These are phyloP conservation scores for Pseudochaenichthys georgianus DNA, from an alignment of 2,797 vertebrate genomes.

Conservation along the genomic window DNA sequence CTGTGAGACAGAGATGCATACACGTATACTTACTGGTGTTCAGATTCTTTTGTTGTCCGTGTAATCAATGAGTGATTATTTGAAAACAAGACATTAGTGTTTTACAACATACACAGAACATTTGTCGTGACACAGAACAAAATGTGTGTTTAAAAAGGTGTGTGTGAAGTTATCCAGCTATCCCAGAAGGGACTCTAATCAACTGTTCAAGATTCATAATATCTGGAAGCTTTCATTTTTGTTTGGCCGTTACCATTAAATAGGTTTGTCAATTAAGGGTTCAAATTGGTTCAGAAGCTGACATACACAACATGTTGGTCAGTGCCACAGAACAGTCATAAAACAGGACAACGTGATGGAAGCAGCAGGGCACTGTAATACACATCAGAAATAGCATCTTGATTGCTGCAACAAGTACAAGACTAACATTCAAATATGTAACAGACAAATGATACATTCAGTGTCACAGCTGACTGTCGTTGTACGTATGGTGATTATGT, in stretches of 20 bases:
- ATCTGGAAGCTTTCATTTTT: not conserved
- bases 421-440: conserved; percentile 81
- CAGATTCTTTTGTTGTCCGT: conserved; percentile 87
- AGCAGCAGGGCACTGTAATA: conserved; percentile 67
- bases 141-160: conserved; percentile 40
- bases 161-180: not conserved
- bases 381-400: conserved; percentile 55
- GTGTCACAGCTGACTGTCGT: conserved; percentile 42
- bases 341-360: conserved; percentile 83
- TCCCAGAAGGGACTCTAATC: not conserved
- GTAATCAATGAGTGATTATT: conserved; percentile 89
- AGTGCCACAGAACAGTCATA: conserved; percentile 81
- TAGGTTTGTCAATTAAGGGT: not conserved
- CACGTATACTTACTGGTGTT: conserved; percentile 86
- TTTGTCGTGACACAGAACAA: conserved; percentile 82
- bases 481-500: not conserved
- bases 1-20: conserved; percentile 80
- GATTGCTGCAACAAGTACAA: conserved; percentile 64
- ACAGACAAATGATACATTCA: conserved; percentile 84
- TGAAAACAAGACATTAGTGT: conserved; percentile 91
- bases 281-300: not conserved
- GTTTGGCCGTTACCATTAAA: not conserved
- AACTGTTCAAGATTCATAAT: conserved; percentile 1
- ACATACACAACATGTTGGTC: conserved; percentile 74
- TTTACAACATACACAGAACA: conserved; percentile 87